phyloP scores from a whole-genome alignment of 2,888 invertebrate species.

The Agriopis leucophaearia region DNA sequence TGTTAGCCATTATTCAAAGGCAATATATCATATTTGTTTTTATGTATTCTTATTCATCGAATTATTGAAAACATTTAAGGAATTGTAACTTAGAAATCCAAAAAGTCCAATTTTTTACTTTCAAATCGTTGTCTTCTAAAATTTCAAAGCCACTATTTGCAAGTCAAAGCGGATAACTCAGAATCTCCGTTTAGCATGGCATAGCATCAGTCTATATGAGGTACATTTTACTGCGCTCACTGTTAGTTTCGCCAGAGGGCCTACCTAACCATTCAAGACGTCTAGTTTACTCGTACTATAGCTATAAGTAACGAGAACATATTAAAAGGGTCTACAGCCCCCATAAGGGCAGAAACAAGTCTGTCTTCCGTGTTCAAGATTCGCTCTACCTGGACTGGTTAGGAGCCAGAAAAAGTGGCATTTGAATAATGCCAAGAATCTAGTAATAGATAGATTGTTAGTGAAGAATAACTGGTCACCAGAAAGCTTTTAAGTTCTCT shows the following conservation, averaged over 20 bases:
- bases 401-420: slow-evolving; percentile 38
- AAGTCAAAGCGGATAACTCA: slow-evolving; percentile 1
- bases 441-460: slow-evolving; percentile 28
- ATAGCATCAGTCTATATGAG: slow-evolving; percentile 16
- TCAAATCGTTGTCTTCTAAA: background rate
- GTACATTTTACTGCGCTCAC: slow-evolving; percentile 25
- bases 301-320: slow-evolving; percentile 31
- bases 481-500: background rate
- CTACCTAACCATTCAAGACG: slow-evolving; percentile 38
- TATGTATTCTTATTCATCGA: slow-evolving; percentile 11
- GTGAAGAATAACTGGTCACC: slow-evolving; percentile 18
- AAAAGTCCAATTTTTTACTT: background rate
- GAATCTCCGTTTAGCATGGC: slow-evolving; percentile 10
- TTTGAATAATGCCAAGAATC: slow-evolving; percentile 45
- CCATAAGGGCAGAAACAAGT: slow-evolving; percentile 46
- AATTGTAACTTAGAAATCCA: background rate
- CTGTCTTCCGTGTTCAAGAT: slow-evolving; percentile 47
- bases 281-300: slow-evolving; percentile 41
- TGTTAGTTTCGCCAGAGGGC: slow-evolving; percentile 32
- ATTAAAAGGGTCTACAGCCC: slow-evolving; percentile 28
- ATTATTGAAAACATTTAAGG: slow-evolving; percentile 2
- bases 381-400: slow-evolving; percentile 34
- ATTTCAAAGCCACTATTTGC: background rate
- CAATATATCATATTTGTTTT: slow-evolving; percentile 31
- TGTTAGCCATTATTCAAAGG: slow-evolving; percentile 24